Evolutionary conservation across 2,888 invertebrate species (phyloP).

Genomic region (Lepas anatifera): DNA sequence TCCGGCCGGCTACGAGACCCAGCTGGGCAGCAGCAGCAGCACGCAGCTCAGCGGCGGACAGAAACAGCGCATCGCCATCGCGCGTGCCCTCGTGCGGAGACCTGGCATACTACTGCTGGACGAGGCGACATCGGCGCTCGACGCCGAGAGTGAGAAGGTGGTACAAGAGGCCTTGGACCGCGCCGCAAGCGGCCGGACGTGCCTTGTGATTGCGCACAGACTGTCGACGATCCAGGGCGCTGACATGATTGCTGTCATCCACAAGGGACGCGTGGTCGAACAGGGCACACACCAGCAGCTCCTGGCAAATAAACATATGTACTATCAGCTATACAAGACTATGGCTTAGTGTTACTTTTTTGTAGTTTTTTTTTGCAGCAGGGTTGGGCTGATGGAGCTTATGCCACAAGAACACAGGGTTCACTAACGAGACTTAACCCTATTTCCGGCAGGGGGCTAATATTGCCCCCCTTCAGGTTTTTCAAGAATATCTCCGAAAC

Average conservation of each 20-base stretch:
- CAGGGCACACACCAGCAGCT: slow-evolving; percentile 63
- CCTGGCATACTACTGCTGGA: slow-evolving; percentile 18
- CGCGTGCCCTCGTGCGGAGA: slow-evolving; percentile 16
- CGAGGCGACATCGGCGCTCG: slow-evolving; percentile 20
- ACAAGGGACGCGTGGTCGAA: slow-evolving; percentile 61
- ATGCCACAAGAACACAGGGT: too few relatives aligned
- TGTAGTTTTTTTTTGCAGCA: too few relatives aligned
- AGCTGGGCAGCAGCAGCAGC: background rate
- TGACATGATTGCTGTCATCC: slow-evolving; percentile 70
- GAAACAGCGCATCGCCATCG: slow-evolving; percentile 12
- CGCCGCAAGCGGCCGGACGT: too few relatives aligned
- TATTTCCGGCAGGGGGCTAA: too few relatives aligned
- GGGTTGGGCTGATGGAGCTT: too few relatives aligned
- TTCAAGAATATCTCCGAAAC: too few relatives aligned
- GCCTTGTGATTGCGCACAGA: too few relatives aligned
- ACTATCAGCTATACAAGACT: too few relatives aligned
- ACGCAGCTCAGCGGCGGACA: slow-evolving; percentile 7
- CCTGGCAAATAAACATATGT: slow-evolving; percentile 46
- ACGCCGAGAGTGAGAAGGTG: slow-evolving; percentile 17
- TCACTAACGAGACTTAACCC: too few relatives aligned
- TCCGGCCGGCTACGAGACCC: slow-evolving; percentile 36
- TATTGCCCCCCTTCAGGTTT: too few relatives aligned
- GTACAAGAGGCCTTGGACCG: slow-evolving; percentile 44
- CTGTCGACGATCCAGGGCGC: slow-evolving; percentile 65
- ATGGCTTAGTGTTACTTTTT: too few relatives aligned